These are phyloP conservation scores for Pteromalus puparum DNA, from an alignment of 1,140 invertebrate genomes.

Conservation along the genomic window DNA sequence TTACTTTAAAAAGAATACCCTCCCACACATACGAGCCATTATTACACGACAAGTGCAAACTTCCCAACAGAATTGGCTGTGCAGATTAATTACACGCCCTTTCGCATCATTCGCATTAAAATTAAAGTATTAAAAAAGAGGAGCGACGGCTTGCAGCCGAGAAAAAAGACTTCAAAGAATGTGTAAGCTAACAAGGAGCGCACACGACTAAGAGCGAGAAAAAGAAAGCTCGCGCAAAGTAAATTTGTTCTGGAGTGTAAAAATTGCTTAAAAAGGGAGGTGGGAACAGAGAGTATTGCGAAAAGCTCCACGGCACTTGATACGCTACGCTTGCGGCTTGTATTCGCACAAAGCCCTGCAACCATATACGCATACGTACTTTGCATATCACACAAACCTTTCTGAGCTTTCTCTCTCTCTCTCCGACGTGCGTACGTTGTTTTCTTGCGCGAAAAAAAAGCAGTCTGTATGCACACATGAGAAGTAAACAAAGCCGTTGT, in stretches of 20 bases:
- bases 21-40: too few species aligned
- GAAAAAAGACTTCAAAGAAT: not conserved
- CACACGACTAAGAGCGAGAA: not conserved
- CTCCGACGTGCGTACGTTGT: not conserved
- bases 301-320: not conserved
- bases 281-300: not conserved
- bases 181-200: not conserved
- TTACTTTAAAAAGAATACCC: too few species aligned
- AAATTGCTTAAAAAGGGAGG: conserved; percentile 18
- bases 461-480: not conserved
- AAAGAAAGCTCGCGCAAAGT: not conserved
- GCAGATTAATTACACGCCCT: not conserved
- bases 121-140: not conserved
- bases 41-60: too few species aligned
- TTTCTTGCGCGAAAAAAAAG: not conserved
- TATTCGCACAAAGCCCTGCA: not conserved
- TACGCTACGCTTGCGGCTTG: not conserved
- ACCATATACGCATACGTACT: not conserved
- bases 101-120: not conserved
- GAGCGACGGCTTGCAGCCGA: too few species aligned
- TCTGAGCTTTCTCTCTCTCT: not conserved
- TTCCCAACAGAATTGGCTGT: not conserved
- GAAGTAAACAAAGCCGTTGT: not conserved
- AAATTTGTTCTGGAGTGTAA: conserved; percentile 26
- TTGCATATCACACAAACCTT: conserved; percentile 9